Percentiles rank a stretch among this genome's conserved stretches.
Conservation (phyloP, 2,888 invertebrate species). For the Heliconius sara region DNA sequence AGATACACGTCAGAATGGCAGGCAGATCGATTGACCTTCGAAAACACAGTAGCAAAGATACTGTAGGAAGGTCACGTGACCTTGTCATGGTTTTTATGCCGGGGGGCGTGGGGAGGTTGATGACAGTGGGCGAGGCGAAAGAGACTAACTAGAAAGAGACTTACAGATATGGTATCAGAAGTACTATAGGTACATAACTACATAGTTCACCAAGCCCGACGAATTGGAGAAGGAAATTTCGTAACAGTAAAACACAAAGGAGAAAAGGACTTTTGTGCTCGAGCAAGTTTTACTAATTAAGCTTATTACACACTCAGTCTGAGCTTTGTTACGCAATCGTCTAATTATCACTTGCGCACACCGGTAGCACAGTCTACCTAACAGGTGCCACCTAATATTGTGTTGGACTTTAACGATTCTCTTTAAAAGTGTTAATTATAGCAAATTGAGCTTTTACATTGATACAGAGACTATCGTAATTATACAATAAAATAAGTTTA, state of each 20-base stretch:
- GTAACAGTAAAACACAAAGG: slow-evolving; percentile 27
- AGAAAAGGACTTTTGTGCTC: slow-evolving; percentile 23
- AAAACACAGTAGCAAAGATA: no score
- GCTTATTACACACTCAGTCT: slow-evolving; percentile 18
- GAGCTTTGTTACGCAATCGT: slow-evolving; percentile 23
- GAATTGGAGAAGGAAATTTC: slow-evolving; percentile 16
- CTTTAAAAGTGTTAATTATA: neutral
- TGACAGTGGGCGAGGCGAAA: no score
- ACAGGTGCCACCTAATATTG: slow-evolving; percentile 4
- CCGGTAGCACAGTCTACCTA: slow-evolving; percentile 23
- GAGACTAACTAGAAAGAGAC: no score
- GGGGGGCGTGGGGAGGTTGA: no score
- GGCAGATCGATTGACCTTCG: no score
- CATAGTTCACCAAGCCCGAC: neutral
- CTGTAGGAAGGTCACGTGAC: no score
- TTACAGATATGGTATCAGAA: neutral
- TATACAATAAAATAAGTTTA: no score
- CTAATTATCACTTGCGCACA: slow-evolving; percentile 27
- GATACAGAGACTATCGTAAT: no score
- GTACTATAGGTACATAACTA: neutral
- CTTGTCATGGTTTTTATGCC: no score
- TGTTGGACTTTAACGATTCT: neutral
- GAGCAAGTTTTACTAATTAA: slow-evolving; percentile 25
- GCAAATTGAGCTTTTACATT: neutral
- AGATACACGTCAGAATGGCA: no score